Evolutionary conservation across 2,888 invertebrate genomes (phyloP), one percentile per base, ranked within the genome.

Genomic region (Sylvicola fuscatus): DNA sequence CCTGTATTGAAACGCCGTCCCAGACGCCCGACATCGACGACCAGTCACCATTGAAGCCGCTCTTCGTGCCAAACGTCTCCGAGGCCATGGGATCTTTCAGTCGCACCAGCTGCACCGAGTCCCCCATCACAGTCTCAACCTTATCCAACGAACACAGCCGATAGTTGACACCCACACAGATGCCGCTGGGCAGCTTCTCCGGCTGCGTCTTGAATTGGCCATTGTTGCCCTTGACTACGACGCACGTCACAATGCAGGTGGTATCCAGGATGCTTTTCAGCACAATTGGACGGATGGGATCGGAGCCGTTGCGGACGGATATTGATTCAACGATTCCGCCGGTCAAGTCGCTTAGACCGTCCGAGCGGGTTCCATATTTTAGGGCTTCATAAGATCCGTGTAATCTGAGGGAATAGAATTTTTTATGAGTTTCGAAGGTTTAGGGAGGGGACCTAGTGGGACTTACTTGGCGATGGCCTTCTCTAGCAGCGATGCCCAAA

Each of bases 331-430:
- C 83, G 38, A 89, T 80, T 4, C 89, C 89, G 1, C 89, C 89
- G 0, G 87, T 82, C 21, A 90, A 64, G 57, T 89, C 87, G 1
- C 84, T 82, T 35, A 90, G 60, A 1, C 87, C 89, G 52, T 89
- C 87, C 40, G 86, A 61, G 10, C 83, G 62, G 32, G 82, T 83
- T n/a, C 87, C 87, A 50, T 90, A 90, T 51, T 89, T 89, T 2
- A 90, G 62, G 0, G 89, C 89, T 58, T 90, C 89, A 58, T 90
- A 90, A 0, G 89, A 89, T 3, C 89, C 89, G 51, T 89, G 89
- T 37, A 90, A 59, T 59, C 86, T 86, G 53, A 11, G 58, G 54
- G 27, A 29, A 32, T 34, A 37, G 33, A 37, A 27, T 37, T 37
- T 39, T 30, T 15, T n/a, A 35, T 34, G 15, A 8, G 27, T 27